Conservation (phyloP, 2,113 vertebrate species). For the Pygoscelis antarcticus region DNA sequence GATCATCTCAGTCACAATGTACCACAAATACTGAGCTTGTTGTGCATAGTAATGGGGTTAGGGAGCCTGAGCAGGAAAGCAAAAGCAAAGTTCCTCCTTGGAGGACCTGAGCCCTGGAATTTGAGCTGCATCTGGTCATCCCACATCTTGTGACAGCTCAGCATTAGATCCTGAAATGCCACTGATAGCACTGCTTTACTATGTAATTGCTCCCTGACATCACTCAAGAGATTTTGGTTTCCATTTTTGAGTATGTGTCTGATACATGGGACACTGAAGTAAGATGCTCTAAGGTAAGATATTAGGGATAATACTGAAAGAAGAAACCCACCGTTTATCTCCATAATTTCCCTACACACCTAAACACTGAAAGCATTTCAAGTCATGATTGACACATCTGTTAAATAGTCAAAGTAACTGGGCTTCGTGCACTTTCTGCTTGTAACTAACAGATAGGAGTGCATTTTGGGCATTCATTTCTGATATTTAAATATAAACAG, state of each 20-base stretch:
- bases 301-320: neutral
- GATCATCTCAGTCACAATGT: neutral
- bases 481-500: neutral
- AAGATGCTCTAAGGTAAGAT: neutral
- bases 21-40: neutral
- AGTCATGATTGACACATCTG: neutral
- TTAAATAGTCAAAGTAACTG: neutral
- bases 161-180: neutral
- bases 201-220: neutral
- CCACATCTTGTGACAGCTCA: neutral
- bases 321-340: neutral
- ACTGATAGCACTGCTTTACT: neutral
- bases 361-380: neutral
- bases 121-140: neutral
- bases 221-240: neutral
- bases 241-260: neutral
- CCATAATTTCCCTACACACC: neutral
- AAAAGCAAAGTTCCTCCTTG: neutral
- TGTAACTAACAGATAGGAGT: neutral
- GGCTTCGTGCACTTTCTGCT: neutral
- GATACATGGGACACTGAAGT: neutral
- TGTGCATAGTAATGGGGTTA: neutral
- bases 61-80: neutral
- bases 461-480: neutral
- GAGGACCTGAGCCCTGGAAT: neutral